Base-by-base conservation (phyloP, 2,797 vertebrate species). In the Amphiprion clarkii region DNA sequence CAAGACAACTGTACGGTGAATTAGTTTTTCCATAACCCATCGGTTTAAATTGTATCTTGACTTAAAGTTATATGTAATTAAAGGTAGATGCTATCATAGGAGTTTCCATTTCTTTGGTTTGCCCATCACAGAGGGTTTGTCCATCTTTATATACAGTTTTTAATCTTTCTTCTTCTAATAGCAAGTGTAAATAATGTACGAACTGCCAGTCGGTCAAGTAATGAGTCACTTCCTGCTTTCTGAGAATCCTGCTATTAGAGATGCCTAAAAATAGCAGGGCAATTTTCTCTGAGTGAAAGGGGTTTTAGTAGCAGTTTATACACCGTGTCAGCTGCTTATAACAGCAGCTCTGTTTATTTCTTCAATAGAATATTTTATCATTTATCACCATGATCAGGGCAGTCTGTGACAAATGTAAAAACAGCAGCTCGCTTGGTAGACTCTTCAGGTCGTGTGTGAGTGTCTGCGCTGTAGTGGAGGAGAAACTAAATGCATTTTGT, bases 371-470 rank as follows among this genome's bases (percentile, higher is more conserved):
- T 42, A 27, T 1, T 65, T 6, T 33, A 51, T 67, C 42, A 27
- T 52, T 59, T 19, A 14, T 61, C 53, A 19, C 7, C 19, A 29
- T 29, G 44, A 60, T 51, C 2, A 8, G 17, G 69, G 19, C n/a
- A 2, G 19, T 3, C 64, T 77, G 57, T 51, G 29, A 36, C 6
- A 48, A n/a, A n/a, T 61, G 46, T 4, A 66, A 27, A 39, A 4
- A 83, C 74, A 74, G 40, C 5, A 55, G 51, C 42, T n/a, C n/a
- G 17, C 46, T 56, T 83, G 58, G 71, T 67, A 23, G 57, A 67
- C 58, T 78, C 58, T 67, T 73, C 13, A 39, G 36, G 51, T 27
- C 29, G 46, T 64, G 39, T 44, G 29, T 21, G 25, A 31, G 3
- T 4, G 14, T 68, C 11, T 57, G 19, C 9, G 55, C 13, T 2